Evolutionary conservation across 2,888 invertebrate species (phyloP), one percentile per base, ranked within the genome.

Genomic region (Acanthacorydalis orientalis): DNA sequence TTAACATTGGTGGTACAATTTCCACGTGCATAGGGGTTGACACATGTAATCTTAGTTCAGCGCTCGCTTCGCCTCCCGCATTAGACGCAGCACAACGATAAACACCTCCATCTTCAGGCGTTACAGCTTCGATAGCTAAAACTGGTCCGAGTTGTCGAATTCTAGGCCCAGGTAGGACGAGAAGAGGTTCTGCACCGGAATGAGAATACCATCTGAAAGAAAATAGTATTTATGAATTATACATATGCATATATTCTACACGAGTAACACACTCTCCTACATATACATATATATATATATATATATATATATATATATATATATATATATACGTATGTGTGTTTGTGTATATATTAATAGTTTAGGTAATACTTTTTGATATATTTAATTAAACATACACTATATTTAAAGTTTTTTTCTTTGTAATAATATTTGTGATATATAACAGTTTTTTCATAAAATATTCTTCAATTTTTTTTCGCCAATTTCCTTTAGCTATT

Each of bases 21-120:
- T 79, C 78, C 42, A 79, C 78, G 61, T 77, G 76, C 23, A 83
- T 66, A 44, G 79, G 75, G 15, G 78, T 77, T 52, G 77, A 73
- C 23, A 83, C 80, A 11, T 75, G 68, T 12, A 83, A 67, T 55
- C 75, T 70, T 48, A 82, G 59, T 57, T 83, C 82, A 7, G 78
- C 78, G 54, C 77, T 78, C 0, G 78, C 75, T 61, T 81, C 80
- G 7, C 82, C 82, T 7, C 78, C 80, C 39, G 77, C 72, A 64
- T 82, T 83, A 37, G 77, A 71, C 2, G 80, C 77, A 2, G 77
- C 69, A 60, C 82, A 83, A 50, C 80, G 73, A 61, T 82, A 83
- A 40, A 71, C 64, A 4, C 81, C 82, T 33, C 75, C 64, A 60
- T 82, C 82, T 57, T 80, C 80, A 12, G 75, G 67, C 1, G 79